Evolutionary conservation across 1,140 invertebrate species (phyloP), one percentile per base, ranked within the genome.

Genomic region (Drosophila biarmipes): DNA sequence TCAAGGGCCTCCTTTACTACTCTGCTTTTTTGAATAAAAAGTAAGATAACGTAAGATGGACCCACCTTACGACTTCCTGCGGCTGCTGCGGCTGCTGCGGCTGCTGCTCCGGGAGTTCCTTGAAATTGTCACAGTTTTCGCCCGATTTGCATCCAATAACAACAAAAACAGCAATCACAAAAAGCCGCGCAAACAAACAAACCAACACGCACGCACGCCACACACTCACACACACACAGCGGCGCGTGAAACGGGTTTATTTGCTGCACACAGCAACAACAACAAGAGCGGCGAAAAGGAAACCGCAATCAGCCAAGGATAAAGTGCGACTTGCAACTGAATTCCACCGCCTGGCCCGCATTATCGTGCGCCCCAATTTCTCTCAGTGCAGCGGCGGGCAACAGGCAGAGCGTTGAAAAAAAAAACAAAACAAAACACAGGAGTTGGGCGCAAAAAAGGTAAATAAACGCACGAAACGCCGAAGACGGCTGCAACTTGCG

Each of bases 1-100:
- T 87, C 82, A 86, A 86, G 82, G 82, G 82, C 82, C 78, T 87
- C 76, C 27, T n/a, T 7, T 19, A 42, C 11, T 10, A 4, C 8
- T 19, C 0, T 17, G 19, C 6, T 10, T 42, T 42, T 37, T 37
- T 2, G 5, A 37, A 37, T 37, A 14, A 2, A n/a, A 19, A 42
- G n/a, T 38, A n/a, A 15, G 6, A 38, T 15, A n/a, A 2, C n/a
- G 37, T 11, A 19, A 29, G 7, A 24, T 40, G 35, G 37, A 31
- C 69, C 51, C 61, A 86, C 81, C 78, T 87, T 82, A 57, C 75
- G 19, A 34, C n/a, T 12, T 34, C 29, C 29, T 10, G 19, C 11
- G 37, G 27, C 24, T 29, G 14, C 24, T 43, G 38, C 58, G 35
- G 43, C 17, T 24, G 15, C 24, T 46, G 27, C 14, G 27, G 56